These are phyloP conservation scores for Tipula unca DNA, from an alignment of 2,888 invertebrate species.

Conservation along the genomic window DNA sequence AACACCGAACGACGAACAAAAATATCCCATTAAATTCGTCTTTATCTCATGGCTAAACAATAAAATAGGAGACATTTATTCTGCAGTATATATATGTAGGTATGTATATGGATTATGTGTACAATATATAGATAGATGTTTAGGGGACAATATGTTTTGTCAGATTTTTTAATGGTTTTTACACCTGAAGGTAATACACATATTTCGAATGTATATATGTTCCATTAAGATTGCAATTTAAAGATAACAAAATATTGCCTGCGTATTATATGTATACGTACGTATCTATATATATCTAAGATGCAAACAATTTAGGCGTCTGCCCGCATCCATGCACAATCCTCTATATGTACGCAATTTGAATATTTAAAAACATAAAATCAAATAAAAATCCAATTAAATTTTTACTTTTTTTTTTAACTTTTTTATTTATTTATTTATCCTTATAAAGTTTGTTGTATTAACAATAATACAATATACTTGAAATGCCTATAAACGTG, in stretches of 20 bases:
- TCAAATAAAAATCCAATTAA: conserved; percentile 14
- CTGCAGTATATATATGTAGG: neutral
- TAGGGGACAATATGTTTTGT: neutral
- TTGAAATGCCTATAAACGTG: conserved; percentile 8
- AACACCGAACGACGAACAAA: neutral
- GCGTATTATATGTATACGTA: too few species aligned
- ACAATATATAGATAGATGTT: neutral
- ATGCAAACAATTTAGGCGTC: neutral
- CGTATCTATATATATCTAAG: neutral
- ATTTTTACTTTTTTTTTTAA: too few species aligned
- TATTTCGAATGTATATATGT: neutral
- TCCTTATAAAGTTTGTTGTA: neutral
- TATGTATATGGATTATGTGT: neutral
- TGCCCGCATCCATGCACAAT: neutral
- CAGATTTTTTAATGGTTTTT: neutral
- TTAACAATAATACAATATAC: neutral
- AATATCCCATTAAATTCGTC: neutral
- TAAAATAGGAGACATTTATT: conserved; percentile 2
- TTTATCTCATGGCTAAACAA: neutral
- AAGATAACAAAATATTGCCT: neutral
- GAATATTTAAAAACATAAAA: neutral
- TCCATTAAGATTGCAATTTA: neutral
- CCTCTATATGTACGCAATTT: neutral
- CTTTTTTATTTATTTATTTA: neutral
- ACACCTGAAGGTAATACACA: neutral